A percentile compares a stretch with the other conserved stretches of the same genome.
Evolutionary conservation across 2,888 invertebrate genomes (phyloP).

Genomic region (Macaria notata): DNA sequence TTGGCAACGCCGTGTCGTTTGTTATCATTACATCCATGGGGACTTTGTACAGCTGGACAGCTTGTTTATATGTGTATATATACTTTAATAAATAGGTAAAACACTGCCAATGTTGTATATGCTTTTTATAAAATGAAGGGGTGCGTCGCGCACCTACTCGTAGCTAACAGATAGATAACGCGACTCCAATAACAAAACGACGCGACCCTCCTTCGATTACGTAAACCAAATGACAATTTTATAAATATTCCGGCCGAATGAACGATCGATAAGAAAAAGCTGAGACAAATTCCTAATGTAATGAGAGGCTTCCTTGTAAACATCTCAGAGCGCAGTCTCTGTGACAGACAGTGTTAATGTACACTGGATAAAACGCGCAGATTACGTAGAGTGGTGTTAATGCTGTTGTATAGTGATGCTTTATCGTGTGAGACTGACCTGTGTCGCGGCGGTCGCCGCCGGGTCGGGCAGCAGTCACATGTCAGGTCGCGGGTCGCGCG

Average conservation of each 20-base stretch:
- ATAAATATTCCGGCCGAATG: slow-evolving; percentile 57
- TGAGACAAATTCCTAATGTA: slow-evolving; percentile 60
- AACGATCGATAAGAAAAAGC: slow-evolving; percentile 63
- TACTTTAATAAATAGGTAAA: too few species aligned
- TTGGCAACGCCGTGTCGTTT: slow-evolving; percentile 35
- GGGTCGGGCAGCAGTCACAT: slow-evolving; percentile 50
- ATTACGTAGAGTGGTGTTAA: slow-evolving; percentile 38
- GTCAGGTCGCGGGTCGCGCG: slow-evolving; percentile 48
- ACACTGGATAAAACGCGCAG: slow-evolving; percentile 15
- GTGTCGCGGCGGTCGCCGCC: slow-evolving; percentile 44
- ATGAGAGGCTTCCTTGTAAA: slow-evolving; percentile 58
- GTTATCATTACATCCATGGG: slow-evolving; percentile 30
- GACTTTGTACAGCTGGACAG: slow-evolving; percentile 21
- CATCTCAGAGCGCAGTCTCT: slow-evolving; percentile 67
- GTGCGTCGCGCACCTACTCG: slow-evolving; percentile 45
- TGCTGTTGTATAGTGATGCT: slow-evolving; percentile 41
- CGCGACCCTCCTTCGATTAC: slow-evolving; percentile 62
- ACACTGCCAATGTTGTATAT: too few species aligned
- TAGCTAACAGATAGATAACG: slow-evolving; percentile 43
- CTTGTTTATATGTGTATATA: slow-evolving; percentile 8
- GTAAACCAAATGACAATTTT: slow-evolving; percentile 66
- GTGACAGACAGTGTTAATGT: slow-evolving; percentile 22
- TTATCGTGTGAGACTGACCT: slow-evolving; percentile 24
- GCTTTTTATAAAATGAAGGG: slow-evolving; percentile 54
- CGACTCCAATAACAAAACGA: slow-evolving; percentile 55